phyloP scores from a whole-genome alignment of 2,888 invertebrate species.

The Zygaena filipendulae region DNA sequence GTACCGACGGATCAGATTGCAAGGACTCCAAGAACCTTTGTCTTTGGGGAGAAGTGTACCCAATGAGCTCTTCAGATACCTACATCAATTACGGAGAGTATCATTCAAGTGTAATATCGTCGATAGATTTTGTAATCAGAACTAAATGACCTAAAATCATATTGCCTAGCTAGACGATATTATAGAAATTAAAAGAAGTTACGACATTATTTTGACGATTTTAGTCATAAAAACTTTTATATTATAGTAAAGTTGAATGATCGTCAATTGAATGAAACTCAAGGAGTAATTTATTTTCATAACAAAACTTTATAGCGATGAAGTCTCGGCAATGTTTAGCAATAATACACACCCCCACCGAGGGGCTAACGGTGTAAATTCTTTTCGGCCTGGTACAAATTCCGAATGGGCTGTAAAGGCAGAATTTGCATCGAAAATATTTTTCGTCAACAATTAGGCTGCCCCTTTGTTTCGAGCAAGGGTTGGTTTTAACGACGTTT shows the following conservation, averaged over 20 bases:
- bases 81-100: conserved; percentile 50
- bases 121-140: too few relatives aligned
- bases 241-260: too few relatives aligned
- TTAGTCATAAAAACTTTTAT: too few relatives aligned
- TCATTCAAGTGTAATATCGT: conserved; percentile 17
- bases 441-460: conserved; percentile 65
- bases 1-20: conserved; percentile 55
- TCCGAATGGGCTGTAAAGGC: conserved; percentile 62
- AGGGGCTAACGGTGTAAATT: conserved; percentile 55
- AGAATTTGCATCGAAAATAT: conserved; percentile 65
- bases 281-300: too few relatives aligned
- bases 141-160: too few relatives aligned
- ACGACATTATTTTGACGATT: too few relatives aligned
- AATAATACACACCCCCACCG: conserved; percentile 37
- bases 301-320: conserved; percentile 11
- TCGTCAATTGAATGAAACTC: too few relatives aligned
- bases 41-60: conserved; percentile 56
- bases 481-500: conserved; percentile 65
- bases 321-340: conserved; percentile 19
- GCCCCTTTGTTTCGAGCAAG: conserved; percentile 51
- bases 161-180: too few relatives aligned
- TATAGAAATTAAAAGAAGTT: too few relatives aligned
- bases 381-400: conserved; percentile 56
- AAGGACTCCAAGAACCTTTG: conserved; percentile 53
- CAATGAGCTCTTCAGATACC: conserved; percentile 53